phyloP scores from a whole-genome alignment of 2,888 invertebrate genomes.

The Atethmia centrago region DNA sequence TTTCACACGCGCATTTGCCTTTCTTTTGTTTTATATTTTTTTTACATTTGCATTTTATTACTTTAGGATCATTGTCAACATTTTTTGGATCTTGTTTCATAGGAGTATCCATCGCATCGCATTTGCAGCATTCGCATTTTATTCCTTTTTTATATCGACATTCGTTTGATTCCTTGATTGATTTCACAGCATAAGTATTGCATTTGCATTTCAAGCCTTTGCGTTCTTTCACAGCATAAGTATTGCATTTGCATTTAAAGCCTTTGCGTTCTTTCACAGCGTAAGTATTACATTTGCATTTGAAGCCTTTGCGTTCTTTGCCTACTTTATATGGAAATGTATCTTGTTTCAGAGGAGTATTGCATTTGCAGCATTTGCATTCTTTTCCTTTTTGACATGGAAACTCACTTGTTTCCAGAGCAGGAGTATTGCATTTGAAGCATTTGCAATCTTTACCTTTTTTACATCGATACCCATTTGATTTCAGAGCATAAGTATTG shows the following conservation, averaged over 20 bases:
- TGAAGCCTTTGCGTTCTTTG: neutral
- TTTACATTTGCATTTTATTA: constrained; percentile 2
- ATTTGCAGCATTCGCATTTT: constrained; percentile 5
- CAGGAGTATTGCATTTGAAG: too few species aligned
- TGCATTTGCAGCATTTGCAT: constrained; percentile 24
- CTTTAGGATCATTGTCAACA: neutral
- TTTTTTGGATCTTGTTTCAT: neutral
- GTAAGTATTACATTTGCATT: constrained; percentile 19
- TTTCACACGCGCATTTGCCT: neutral
- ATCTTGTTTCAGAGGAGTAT: neutral
- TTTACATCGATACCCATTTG: constrained; percentile 6
- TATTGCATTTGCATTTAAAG: constrained; percentile 9
- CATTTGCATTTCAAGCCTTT: constrained; percentile 13
- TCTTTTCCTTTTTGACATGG: constrained; percentile 19
- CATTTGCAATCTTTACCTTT: constrained; percentile 11
- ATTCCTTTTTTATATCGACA: constrained; percentile 10
- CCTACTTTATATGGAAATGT: constrained; percentile 7
- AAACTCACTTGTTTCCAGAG: neutral
- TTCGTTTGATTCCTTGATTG: neutral
- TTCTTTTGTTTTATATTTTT: neutral
- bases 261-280: neutral
- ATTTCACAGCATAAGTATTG: neutral
- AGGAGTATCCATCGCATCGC: neutral
- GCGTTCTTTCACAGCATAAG: neutral
- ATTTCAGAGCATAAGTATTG: neutral